These are phyloP conservation scores for Neoaliturus tenellus DNA, from an alignment of 2,888 invertebrate genomes.

Conservation along the genomic window DNA sequence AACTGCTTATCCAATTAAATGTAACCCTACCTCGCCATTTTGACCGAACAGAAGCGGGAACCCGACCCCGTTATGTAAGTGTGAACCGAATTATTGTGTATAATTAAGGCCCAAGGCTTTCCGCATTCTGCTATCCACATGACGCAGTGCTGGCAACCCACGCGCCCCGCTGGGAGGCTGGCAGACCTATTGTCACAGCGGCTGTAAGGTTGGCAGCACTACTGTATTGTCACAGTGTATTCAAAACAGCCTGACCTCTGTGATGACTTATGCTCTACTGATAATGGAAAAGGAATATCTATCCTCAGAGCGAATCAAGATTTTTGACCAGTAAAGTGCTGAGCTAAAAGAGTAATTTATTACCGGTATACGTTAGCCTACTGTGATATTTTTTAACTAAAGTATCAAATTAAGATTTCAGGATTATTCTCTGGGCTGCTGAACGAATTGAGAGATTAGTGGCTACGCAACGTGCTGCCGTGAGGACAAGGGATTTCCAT, in stretches of 20 bases:
- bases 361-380: no score
- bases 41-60: background rate
- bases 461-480: no score
- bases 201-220: background rate
- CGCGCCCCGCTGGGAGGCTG: background rate
- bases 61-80: slow-evolving; percentile 4
- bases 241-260: slow-evolving; percentile 3
- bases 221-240: background rate
- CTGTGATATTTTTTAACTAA: no score
- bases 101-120: slow-evolving; percentile 44
- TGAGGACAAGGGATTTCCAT: no score
- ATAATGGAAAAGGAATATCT: no score
- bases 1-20: no score
- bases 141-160: slow-evolving; percentile 26
- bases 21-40: background rate
- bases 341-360: no score
- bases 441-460: no score
- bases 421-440: no score
- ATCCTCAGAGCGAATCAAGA: no score
- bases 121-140: slow-evolving; percentile 31
- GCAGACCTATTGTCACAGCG: background rate
- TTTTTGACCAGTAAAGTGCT: no score
- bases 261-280: background rate
- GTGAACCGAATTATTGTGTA: slow-evolving; percentile 29
- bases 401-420: no score